Conservation (phyloP, 2,113 vertebrate genomes). For the Pandion haliaetus region DNA sequence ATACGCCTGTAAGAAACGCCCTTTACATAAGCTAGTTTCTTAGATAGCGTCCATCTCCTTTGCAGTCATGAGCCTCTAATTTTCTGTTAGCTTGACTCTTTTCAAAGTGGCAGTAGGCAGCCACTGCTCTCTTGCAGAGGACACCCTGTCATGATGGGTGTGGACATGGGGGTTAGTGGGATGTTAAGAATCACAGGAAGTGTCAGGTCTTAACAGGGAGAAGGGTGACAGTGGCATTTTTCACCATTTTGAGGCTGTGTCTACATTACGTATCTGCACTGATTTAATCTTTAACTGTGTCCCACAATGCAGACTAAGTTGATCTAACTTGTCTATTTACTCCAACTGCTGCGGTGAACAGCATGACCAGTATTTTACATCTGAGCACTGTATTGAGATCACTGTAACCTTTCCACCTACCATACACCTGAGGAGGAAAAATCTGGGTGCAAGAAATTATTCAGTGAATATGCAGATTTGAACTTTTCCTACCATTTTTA, state of each 20-base stretch:
- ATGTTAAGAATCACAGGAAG: background rate
- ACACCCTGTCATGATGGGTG: accelerated
- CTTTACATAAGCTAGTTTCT: background rate
- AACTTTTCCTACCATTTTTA: background rate
- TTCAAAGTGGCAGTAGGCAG: background rate
- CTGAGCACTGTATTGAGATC: background rate
- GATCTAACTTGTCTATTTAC: background rate
- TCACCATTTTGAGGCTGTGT: background rate
- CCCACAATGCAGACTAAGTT: background rate
- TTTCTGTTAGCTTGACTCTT: background rate
- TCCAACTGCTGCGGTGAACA: background rate
- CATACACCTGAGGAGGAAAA: background rate
- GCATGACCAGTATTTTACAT: background rate
- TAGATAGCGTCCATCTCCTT: background rate
- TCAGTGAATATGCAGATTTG: background rate
- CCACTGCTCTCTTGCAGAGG: background rate
- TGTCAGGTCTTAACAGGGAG: background rate
- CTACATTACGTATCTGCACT: background rate
- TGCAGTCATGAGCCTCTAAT: background rate
- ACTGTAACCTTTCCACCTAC: background rate
- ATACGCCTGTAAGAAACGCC: background rate
- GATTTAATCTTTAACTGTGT: background rate
- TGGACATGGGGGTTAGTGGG: background rate
- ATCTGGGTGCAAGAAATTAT: background rate
- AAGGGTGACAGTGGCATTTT: background rate